Conservation (phyloP, 2,888 invertebrate species). For the Tolmerus cingulatus region DNA sequence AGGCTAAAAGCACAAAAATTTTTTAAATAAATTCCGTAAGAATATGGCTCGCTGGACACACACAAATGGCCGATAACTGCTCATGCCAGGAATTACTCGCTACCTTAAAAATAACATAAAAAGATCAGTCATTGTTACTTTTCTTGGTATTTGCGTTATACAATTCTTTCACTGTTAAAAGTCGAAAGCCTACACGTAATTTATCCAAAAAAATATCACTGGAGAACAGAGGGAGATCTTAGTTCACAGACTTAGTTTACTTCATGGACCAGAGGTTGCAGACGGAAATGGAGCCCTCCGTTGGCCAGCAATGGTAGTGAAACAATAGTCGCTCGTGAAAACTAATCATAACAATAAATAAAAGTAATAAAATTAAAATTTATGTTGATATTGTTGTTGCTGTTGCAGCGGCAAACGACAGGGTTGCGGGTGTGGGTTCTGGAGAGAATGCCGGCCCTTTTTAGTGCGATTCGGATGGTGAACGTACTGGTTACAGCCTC, state of each 20-base stretch:
- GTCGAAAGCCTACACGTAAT: neutral
- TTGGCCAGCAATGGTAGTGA: conserved; percentile 26
- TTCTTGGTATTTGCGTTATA: conserved; percentile 27
- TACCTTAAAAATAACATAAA: conserved; percentile 42
- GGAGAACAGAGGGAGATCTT: conserved; percentile 42
- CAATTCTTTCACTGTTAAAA: conserved; percentile 13
- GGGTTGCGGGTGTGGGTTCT: neutral
- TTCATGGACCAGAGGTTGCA: conserved; percentile 36
- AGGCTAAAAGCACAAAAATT: conserved; percentile 36
- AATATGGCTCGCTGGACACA: conserved; percentile 19
- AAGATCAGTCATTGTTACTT: conserved; percentile 40
- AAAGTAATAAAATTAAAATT: conserved; percentile 32
- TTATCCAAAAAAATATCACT: conserved; percentile 37
- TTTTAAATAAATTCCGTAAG: neutral
- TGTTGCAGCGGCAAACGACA: conserved; percentile 41
- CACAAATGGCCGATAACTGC: conserved; percentile 20
- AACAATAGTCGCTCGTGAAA: conserved; percentile 21
- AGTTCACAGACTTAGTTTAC: conserved; percentile 27
- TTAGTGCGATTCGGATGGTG: conserved; percentile 53
- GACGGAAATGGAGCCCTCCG: conserved; percentile 39
- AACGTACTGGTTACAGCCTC: conserved; percentile 55
- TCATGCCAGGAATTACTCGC: conserved; percentile 16
- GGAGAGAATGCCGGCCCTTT: conserved; percentile 46
- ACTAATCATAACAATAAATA: conserved; percentile 30
- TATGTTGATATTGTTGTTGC: conserved; percentile 40